phyloP scores from a whole-genome alignment of 1,140 invertebrate species.

The Nasonia longicornis region DNA sequence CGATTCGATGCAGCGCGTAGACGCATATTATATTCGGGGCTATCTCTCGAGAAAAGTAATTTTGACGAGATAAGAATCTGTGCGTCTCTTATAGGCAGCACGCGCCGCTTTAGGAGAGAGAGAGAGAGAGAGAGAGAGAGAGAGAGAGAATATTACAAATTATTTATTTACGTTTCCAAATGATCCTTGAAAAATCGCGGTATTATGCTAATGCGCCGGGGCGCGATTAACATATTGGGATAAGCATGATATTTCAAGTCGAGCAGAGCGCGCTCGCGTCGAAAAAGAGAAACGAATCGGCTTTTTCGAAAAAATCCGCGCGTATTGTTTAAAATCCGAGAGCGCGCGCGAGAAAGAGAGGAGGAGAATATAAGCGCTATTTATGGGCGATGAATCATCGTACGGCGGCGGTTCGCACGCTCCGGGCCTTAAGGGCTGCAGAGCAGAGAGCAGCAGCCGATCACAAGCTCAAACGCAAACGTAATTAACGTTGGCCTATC shows the following conservation, averaged over 20 bases:
- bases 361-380: slow-evolving; percentile 20
- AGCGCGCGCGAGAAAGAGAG: background rate
- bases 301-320: slow-evolving; percentile 35
- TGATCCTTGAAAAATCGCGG: slow-evolving; percentile 69
- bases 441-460: slow-evolving; percentile 18
- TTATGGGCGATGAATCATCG: slow-evolving; percentile 42
- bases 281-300: slow-evolving; percentile 24
- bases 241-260: slow-evolving; percentile 66
- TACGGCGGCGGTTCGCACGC: slow-evolving; percentile 44
- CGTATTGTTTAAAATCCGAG: background rate
- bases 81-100: background rate
- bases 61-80: slow-evolving; percentile 46
- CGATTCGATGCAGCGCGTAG: slow-evolving; percentile 38
- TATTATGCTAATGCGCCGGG: slow-evolving; percentile 67
- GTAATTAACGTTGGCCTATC: slow-evolving; percentile 70
- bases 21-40: background rate
- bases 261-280: background rate
- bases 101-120: background rate
- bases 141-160: slow-evolving; percentile 64
- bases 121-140: background rate
- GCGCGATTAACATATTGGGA: slow-evolving; percentile 67
- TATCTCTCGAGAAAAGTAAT: slow-evolving; percentile 31
- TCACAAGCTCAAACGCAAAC: slow-evolving; percentile 61
- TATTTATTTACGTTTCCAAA: slow-evolving; percentile 71
- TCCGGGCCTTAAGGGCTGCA: slow-evolving; percentile 29